These are phyloP conservation scores for Eumerus sabulonum DNA, from an alignment of 2,888 invertebrate genomes.

Conservation along the genomic window DNA sequence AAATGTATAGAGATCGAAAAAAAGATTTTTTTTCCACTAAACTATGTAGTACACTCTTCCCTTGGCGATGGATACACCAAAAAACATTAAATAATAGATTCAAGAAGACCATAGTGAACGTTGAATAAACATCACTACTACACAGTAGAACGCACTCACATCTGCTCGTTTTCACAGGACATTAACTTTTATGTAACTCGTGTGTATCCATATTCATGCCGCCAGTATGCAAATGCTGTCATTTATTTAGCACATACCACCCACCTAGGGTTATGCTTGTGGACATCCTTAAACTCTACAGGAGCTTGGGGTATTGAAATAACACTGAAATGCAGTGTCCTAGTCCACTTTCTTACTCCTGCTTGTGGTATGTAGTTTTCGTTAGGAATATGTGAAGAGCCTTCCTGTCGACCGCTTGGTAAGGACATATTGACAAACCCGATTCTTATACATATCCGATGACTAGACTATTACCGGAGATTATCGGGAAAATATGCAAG, in stretches of 20 bases:
- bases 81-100: conserved; percentile 15
- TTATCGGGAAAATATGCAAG: too few species aligned
- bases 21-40: conserved; percentile 13
- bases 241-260: conserved; percentile 55
- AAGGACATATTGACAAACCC: too few species aligned
- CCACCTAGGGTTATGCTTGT: conserved; percentile 19
- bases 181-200: conserved; percentile 61
- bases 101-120: conserved; percentile 22
- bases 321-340: conserved; percentile 35
- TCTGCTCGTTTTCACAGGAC: conserved; percentile 54
- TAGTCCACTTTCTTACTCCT: too few species aligned
- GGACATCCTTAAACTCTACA: conserved; percentile 56
- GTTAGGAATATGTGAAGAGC: too few species aligned
- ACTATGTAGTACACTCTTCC: conserved; percentile 14
- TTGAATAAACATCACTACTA: conserved; percentile 56
- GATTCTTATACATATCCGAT: too few species aligned
- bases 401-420: too few species aligned
- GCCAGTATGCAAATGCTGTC: conserved; percentile 58
- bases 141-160: conserved; percentile 43
- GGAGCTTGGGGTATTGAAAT: conserved; percentile 34
- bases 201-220: conserved; percentile 56
- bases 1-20: conserved; percentile 12
- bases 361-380: too few species aligned
- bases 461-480: too few species aligned
- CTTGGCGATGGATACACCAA: too few species aligned